These are phyloP conservation scores for Cygnus buccinator DNA, from an alignment of 2,113 vertebrate species.

Conservation along the genomic window DNA sequence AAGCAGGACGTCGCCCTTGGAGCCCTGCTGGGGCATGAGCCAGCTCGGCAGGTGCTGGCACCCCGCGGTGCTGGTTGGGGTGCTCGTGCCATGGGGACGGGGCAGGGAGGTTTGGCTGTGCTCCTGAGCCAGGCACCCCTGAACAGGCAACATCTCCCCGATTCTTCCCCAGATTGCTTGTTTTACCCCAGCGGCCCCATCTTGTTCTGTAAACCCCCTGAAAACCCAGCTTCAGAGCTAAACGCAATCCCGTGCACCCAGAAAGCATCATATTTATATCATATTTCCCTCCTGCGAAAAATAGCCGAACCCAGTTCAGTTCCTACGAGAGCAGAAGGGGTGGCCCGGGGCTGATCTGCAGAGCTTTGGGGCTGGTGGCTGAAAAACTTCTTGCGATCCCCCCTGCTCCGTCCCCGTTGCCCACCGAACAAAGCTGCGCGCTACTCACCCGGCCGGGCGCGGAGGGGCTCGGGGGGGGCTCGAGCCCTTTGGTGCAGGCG, in stretches of 20 bases:
- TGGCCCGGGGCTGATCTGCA: neutral
- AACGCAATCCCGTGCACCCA: neutral
- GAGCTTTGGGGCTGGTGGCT: rapidly evolving
- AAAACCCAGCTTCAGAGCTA: neutral
- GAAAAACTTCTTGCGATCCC: neutral
- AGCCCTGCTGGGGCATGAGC: neutral
- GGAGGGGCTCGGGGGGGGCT: neutral
- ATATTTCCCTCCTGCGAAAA: neutral
- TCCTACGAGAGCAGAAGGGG: neutral
- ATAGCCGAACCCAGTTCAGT: neutral
- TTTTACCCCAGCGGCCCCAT: neutral
- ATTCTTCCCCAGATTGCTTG: neutral
- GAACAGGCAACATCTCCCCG: rapidly evolving
- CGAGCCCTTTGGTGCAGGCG: neutral
- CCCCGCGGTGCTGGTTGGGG: rapidly evolving
- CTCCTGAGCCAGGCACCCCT: neutral
- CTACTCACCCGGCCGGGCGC: conserved; percentile 63
- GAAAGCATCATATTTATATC: neutral
- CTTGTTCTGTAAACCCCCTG: neutral
- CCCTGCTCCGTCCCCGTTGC: rapidly evolving
- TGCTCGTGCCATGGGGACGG: rapidly evolving
- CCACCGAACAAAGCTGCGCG: rapidly evolving
- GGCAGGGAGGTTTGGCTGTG: neutral
- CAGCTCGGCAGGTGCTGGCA: rapidly evolving
- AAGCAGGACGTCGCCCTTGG: rapidly evolving